phyloP scores from a whole-genome alignment of 2,888 invertebrate species.

The Drosophila stalkeri region DNA sequence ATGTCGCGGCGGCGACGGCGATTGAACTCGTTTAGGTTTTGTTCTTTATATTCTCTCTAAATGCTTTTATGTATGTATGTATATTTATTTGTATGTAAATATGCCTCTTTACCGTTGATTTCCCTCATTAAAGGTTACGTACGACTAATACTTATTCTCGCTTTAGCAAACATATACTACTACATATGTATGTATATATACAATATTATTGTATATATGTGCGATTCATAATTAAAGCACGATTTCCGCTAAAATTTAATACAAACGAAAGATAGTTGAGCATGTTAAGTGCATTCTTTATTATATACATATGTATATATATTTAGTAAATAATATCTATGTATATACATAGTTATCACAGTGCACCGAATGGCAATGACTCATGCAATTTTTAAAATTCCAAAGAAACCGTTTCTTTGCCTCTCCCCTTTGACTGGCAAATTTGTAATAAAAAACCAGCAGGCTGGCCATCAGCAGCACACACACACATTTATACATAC shows the following conservation, averaged over 20 bases:
- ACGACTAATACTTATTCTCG: not conserved
- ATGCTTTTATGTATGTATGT: not conserved
- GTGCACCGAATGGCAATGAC: slow-evolving; percentile 55
- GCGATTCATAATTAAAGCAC: not conserved
- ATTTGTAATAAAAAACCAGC: slow-evolving; percentile 47
- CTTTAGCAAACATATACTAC: not conserved
- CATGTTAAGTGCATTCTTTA: not conserved
- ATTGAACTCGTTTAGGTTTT: slow-evolving; percentile 70
- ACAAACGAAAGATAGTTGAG: not conserved
- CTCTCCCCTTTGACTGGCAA: slow-evolving; percentile 44
- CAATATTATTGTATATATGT: not conserved
- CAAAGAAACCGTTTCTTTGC: slow-evolving; percentile 47
- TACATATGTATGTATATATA: not conserved
- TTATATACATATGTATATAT: not conserved
- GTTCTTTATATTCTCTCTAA: slow-evolving; percentile 47
- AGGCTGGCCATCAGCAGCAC: slow-evolving; percentile 22
- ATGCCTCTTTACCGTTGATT: not conserved
- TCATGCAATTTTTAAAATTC: slow-evolving; percentile 68
- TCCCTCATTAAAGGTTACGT: not conserved
- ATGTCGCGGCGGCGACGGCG: slow-evolving; percentile 48
- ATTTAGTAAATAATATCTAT: slow-evolving; percentile 19
- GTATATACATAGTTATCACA: slow-evolving; percentile 16
- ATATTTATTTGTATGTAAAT: slow-evolving; percentile 12
- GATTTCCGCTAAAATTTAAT: not conserved
- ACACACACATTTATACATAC: slow-evolving; percentile 25